Conservation (phyloP, 2,113 vertebrate genomes). For the Ageneiosus marmoratus region DNA sequence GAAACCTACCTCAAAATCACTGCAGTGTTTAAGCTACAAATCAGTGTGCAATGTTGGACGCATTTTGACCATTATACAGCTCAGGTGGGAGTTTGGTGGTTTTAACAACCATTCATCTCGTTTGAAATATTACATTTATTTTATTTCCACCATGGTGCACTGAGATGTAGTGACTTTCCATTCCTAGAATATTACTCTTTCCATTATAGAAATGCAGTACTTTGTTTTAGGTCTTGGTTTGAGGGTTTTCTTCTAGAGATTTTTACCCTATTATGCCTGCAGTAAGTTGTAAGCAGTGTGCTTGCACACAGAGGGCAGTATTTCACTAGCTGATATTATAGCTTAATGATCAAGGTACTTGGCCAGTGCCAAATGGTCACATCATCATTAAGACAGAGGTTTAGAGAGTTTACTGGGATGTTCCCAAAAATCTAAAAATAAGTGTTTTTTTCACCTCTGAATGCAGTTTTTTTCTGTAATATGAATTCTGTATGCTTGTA, state of each 20-base stretch:
- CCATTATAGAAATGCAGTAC: not conserved
- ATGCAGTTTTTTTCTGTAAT: not conserved
- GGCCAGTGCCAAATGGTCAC: constrained; percentile 16
- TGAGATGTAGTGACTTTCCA: not conserved
- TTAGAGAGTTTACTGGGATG: not conserved
- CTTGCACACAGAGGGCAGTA: constrained; percentile 41
- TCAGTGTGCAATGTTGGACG: constrained; percentile 5
- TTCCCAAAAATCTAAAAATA: constrained; percentile 25
- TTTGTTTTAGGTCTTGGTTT: constrained; percentile 2
- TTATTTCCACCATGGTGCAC: not conserved
- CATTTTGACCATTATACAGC: constrained; percentile 3
- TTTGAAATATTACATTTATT: not conserved
- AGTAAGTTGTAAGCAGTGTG: not conserved
- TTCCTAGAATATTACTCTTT: constrained; percentile 17
- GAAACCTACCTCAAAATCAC: constrained; percentile 2
- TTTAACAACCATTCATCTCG: constrained; percentile 2
- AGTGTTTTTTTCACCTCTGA: not conserved
- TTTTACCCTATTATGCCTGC: not conserved
- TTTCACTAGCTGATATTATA: constrained; percentile 36
- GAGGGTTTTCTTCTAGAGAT: not conserved
- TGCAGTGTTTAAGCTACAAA: constrained; percentile 30
- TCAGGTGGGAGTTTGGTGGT: constrained; percentile 2
- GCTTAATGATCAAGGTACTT: not conserved
- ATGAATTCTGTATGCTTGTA: not conserved
- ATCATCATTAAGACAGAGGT: constrained; percentile 15